Percentiles rank a stretch among this genome's conserved stretches.
These are phyloP conservation scores for Pangasius krempfi DNA, from an alignment of 2,797 vertebrate genomes.

Conservation along the genomic window DNA sequence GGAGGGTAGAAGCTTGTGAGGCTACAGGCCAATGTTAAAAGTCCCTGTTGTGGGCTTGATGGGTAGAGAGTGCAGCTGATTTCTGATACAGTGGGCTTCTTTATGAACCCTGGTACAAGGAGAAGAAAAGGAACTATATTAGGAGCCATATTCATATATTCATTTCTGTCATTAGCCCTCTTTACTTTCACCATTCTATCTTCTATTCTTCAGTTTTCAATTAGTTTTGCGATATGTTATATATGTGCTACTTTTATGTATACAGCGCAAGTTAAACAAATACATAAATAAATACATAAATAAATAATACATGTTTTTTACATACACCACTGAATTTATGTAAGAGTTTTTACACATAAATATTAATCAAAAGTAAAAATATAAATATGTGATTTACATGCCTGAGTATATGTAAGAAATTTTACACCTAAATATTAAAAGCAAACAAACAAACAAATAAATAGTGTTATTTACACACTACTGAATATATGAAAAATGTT, in stretches of 20 bases:
- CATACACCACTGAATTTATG: neutral
- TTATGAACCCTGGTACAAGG: constrained; percentile 72
- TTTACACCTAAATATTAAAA: neutral
- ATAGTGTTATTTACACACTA: neutral
- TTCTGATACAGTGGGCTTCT: constrained; percentile 71
- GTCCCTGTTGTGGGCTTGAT: constrained; percentile 44
- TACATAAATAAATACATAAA: neutral
- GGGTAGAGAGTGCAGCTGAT: constrained; percentile 56
- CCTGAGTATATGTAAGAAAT: neutral
- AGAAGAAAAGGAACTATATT: neutral
- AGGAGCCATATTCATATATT: neutral
- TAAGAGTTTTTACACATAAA: neutral
- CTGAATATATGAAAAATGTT: neutral
- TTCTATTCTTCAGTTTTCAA: too few relatives aligned
- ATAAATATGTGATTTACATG: neutral
- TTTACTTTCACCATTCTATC: neutral
- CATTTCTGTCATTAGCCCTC: neutral
- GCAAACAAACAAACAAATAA: neutral
- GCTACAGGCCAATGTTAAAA: constrained; percentile 70
- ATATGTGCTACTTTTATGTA: neutral
- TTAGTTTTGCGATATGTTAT: neutral
- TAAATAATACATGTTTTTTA: neutral
- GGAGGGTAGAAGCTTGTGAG: constrained; percentile 78
- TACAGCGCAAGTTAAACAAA: neutral
- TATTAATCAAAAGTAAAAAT: neutral